These are phyloP conservation scores for Tetraneura akinire DNA, from an alignment of 1,140 invertebrate species.

Conservation along the genomic window DNA sequence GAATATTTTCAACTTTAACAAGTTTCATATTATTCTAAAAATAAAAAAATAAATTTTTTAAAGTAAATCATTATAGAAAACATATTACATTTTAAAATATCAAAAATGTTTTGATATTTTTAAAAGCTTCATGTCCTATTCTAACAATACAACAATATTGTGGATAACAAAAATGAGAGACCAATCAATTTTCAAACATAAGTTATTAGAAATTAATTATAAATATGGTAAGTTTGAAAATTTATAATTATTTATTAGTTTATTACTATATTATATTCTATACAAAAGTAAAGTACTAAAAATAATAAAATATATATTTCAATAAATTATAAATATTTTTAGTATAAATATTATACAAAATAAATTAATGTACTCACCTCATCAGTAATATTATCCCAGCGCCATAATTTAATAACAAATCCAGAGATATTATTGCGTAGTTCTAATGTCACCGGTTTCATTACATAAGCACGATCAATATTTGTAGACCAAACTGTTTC, in stretches of 20 bases:
- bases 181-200: no score
- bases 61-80: neutral
- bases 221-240: no score
- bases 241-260: no score
- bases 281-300: neutral
- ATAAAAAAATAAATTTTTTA: no score
- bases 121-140: no score
- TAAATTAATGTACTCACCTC: neutral
- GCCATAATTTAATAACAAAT: constrained; percentile 34
- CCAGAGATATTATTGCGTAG: constrained; percentile 33
- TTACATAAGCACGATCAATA: constrained; percentile 3
- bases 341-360: neutral
- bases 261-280: neutral
- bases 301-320: neutral
- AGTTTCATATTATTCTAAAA: neutral
- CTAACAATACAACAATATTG: no score
- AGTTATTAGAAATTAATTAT: no score
- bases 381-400: neutral
- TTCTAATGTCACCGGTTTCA: constrained; percentile 37
- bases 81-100: no score
- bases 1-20: constrained; percentile 7
- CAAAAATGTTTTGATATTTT: no score
- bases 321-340: neutral
- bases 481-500: constrained; percentile 19
- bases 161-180: no score